These are phyloP conservation scores for Drosophila jambulina DNA, from an alignment of 1,140 invertebrate species.

Conservation along the genomic window DNA sequence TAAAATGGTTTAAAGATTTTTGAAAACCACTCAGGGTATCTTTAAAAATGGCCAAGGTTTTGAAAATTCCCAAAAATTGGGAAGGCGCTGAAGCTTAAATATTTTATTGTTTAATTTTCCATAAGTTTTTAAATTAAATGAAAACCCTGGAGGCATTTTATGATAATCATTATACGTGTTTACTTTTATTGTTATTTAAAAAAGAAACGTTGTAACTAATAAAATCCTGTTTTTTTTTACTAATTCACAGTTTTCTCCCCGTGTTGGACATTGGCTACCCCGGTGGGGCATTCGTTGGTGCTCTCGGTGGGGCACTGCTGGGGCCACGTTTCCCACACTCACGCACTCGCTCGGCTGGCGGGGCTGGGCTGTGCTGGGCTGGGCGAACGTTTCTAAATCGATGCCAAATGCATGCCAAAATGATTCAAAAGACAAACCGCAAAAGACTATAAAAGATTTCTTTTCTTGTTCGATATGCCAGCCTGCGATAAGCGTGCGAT, in stretches of 20 bases:
- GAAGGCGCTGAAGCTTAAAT: too few species aligned
- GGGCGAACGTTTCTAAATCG: constrained; percentile 59
- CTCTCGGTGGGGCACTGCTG: constrained; percentile 26
- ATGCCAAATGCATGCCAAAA: constrained; percentile 69
- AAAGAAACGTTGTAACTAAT: too few species aligned
- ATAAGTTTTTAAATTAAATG: too few species aligned
- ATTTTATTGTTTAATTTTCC: too few species aligned
- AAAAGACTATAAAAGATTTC: constrained; percentile 82
- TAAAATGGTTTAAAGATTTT: too few species aligned
- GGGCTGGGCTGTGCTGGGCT: constrained; percentile 10
- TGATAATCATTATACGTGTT: too few species aligned
- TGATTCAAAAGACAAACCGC: constrained; percentile 78
- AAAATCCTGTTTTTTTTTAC: background rate
- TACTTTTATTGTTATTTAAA: too few species aligned
- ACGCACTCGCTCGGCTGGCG: constrained; percentile 60
- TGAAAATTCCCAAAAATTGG: too few species aligned
- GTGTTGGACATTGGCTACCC: constrained; percentile 13
- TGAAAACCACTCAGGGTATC: too few species aligned
- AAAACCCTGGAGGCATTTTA: too few species aligned
- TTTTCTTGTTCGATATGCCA: constrained; percentile 75
- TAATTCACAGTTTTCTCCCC: background rate
- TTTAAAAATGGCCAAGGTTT: too few species aligned
- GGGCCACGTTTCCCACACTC: constrained; percentile 69
- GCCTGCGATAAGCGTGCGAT: constrained; percentile 56
- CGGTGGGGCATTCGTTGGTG: constrained; percentile 11